Conservation (phyloP, 2,888 invertebrate species). For the Cryptocephalus primarius region DNA sequence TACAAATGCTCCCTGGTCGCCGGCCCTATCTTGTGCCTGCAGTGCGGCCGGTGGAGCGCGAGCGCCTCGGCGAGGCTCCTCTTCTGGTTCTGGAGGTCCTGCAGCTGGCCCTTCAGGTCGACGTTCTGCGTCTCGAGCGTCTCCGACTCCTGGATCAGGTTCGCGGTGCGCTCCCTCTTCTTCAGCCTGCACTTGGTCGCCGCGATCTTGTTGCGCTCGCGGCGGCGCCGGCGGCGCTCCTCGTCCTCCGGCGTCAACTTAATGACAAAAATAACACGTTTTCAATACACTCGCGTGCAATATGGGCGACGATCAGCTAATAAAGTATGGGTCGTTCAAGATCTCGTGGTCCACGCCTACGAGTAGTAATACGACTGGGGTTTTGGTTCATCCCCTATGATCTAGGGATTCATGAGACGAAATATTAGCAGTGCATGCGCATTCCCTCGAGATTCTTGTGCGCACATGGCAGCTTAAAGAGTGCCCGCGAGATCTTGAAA, state of each 20-base stretch:
- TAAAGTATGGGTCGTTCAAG: too few relatives aligned
- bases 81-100: constrained; percentile 69
- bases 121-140: constrained; percentile 75
- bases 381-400: too few relatives aligned
- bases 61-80: constrained; percentile 70
- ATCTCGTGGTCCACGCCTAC: too few relatives aligned
- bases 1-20: constrained; percentile 28
- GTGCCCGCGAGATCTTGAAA: too few relatives aligned
- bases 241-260: constrained; percentile 87
- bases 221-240: constrained; percentile 70
- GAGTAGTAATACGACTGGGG: too few relatives aligned
- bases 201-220: constrained; percentile 89
- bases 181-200: constrained; percentile 91
- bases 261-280: constrained; percentile 21
- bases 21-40: constrained; percentile 40
- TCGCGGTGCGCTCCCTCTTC: constrained; percentile 80
- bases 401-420: too few relatives aligned
- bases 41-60: constrained; percentile 60
- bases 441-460: too few relatives aligned
- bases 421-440: too few relatives aligned
- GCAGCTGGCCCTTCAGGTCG: constrained; percentile 72
- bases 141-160: constrained; percentile 78
- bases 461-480: too few relatives aligned
- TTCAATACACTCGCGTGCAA: too few relatives aligned
- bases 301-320: too few relatives aligned